A percentile compares a stretch with the other conserved stretches of the same genome.
These are phyloP conservation scores for Sciaenops ocellatus DNA, from an alignment of 2,797 vertebrate species.

Conservation along the genomic window DNA sequence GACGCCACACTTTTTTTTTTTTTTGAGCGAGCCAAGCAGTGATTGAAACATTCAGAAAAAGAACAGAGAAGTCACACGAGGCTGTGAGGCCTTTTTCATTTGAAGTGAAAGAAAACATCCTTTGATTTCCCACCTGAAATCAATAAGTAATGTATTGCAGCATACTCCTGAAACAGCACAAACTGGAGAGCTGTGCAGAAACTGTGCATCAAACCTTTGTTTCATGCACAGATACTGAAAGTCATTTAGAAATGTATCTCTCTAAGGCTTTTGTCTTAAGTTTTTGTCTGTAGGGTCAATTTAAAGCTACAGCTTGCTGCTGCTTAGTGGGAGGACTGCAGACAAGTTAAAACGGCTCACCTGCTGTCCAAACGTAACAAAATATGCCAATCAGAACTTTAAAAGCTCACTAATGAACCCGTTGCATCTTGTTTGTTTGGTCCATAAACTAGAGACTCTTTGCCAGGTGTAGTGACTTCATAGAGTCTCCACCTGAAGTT, in stretches of 20 bases:
- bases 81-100: constrained; percentile 19
- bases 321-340: neutral
- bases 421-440: neutral
- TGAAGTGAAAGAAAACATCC: constrained; percentile 27
- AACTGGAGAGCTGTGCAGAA: constrained; percentile 15
- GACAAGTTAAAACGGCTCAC: neutral
- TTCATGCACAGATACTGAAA: neutral
- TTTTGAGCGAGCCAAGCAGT: constrained; percentile 4
- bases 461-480: neutral
- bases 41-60: constrained; percentile 22
- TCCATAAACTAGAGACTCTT: neutral
- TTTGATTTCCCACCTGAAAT: constrained; percentile 58
- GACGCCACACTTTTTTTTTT: constrained; percentile 11
- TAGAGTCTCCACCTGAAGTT: neutral
- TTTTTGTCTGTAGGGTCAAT: neutral
- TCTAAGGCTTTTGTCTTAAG: neutral
- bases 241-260: neutral
- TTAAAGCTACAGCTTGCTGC: too few relatives aligned
- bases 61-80: constrained; percentile 4
- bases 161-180: constrained; percentile 18
- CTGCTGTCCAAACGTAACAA: neutral
- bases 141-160: constrained; percentile 56
- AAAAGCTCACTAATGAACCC: neutral
- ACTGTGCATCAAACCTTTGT: neutral
- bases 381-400: neutral